Evolutionary conservation across 1,140 invertebrate species (phyloP).

Genomic region (Cherax destructor): DNA sequence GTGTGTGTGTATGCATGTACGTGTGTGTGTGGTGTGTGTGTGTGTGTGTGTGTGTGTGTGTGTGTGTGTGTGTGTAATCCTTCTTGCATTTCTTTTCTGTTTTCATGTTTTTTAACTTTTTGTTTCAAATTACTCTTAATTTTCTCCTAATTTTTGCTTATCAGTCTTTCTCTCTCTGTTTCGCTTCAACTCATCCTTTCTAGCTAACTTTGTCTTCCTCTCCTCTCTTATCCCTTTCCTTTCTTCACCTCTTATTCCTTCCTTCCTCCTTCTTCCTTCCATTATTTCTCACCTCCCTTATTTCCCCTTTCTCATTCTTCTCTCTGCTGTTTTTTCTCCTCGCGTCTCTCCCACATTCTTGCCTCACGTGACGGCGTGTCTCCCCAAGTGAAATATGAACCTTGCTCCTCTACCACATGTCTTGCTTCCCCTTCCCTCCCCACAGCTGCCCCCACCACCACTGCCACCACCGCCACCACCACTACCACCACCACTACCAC

Average conservation of each 20-base stretch:
- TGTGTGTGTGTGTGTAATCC: not conserved
- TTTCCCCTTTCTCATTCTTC: constrained; percentile 1
- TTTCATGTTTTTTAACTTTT: too few relatives aligned
- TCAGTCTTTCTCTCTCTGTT: too few relatives aligned
- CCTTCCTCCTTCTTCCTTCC: too few relatives aligned
- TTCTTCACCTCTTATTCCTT: not conserved
- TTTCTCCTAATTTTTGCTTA: too few relatives aligned
- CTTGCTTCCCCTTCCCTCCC: not conserved
- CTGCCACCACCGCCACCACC: not conserved
- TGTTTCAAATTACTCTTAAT: too few relatives aligned
- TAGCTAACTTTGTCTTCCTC: too few relatives aligned
- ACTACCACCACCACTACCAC: too few relatives aligned
- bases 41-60: not conserved
- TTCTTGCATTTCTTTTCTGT: too few relatives aligned
- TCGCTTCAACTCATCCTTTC: too few relatives aligned
- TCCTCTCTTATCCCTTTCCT: too few relatives aligned
- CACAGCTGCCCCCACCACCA: not conserved
- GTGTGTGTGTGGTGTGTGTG: not conserved
- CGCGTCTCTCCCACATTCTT: not conserved
- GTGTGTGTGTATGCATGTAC: too few relatives aligned
- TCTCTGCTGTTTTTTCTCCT: not conserved
- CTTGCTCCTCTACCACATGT: constrained; percentile 38
- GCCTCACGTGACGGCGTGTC: constrained; percentile 29
- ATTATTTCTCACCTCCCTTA: not conserved
- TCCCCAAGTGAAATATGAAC: constrained; percentile 44